Base-by-base conservation (phyloP, 2,797 vertebrate genomes). In the Odontamblyopus lacepedii region DNA sequence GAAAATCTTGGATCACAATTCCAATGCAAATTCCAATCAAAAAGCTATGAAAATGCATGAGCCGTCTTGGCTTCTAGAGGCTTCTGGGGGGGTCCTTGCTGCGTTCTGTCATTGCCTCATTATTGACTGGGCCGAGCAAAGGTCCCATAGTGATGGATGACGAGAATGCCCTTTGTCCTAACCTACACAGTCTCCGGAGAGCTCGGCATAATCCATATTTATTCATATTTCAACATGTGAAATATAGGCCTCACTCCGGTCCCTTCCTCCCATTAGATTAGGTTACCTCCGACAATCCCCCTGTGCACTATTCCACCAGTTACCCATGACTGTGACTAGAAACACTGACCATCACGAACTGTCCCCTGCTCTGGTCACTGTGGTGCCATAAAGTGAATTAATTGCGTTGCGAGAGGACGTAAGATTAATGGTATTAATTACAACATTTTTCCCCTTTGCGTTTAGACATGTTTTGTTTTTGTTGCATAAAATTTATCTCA, bases 161-260 rank as follows among this genome's bases (percentile, higher is more conserved):
- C 70, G 65, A 73, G 83, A 79, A 79, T 71, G 79, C 81, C 82
- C 77, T 69, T 23, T 0, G 44, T 64, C 67, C 35, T 85, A 85
- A 85, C 74, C 75, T 75, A 30, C 73, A n/a, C 48, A 68, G 65
- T 72, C 79, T 77, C 74, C 6, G 4, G 64, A 76, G 67, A 70
- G 50, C 51, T 63, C 65, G 69, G 63, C 72, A 69, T 57, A 76
- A 83, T 74, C 76, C 77, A 81, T 35, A 18, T 76, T 51, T 44
- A 64, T 74, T 79, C 73, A 74, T 85, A 77, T 83, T 78, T 83
- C 71, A 51, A 72, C 67, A 69, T 70, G 69, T 85, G 70, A 88
- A 76, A 83, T 81, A 77, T 78, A 75, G 73, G 84, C 32, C 63
- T 44, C 16, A 59, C 60, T 61, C 29, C 70, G 81, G 80, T 76